These are phyloP conservation scores for Galeruca laticollis DNA, from an alignment of 2,888 invertebrate species.

Conservation along the genomic window DNA sequence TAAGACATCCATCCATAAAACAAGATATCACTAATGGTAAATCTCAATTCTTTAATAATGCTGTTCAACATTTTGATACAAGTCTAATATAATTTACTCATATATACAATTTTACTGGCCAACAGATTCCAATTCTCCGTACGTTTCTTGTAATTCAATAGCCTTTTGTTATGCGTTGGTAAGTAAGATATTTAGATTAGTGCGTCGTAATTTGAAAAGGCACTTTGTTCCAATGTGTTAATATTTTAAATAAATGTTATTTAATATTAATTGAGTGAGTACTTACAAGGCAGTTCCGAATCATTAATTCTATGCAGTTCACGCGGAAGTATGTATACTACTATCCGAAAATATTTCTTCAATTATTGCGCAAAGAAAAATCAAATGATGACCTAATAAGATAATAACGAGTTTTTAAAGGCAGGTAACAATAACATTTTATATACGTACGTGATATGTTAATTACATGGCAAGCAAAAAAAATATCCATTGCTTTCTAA, in stretches of 20 bases:
- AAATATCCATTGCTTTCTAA: background rate
- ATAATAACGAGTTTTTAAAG: slow-evolving; percentile 24
- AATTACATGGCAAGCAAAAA: background rate
- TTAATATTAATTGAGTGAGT: background rate
- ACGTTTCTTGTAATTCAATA: no score
- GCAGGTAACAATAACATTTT: background rate
- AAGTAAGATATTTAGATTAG: no score
- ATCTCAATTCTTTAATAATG: no score
- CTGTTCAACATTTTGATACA: no score
- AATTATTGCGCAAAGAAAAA: slow-evolving; percentile 13
- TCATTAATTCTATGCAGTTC: background rate
- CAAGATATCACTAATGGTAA: no score
- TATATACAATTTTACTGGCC: no score
- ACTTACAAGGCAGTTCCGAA: background rate
- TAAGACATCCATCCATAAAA: no score
- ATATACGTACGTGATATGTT: background rate
- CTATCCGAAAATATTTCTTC: background rate
- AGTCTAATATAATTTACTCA: no score
- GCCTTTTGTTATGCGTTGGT: no score
- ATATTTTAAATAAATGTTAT: background rate
- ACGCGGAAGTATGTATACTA: background rate
- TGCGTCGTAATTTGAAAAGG: no score
- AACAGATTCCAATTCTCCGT: no score
- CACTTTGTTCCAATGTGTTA: background rate
- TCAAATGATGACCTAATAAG: slow-evolving; percentile 25